A percentile compares a stretch with the other conserved stretches of the same genome.
phyloP scores from a whole-genome alignment of 2,113 vertebrate genomes.

The Bubo bubo region DNA sequence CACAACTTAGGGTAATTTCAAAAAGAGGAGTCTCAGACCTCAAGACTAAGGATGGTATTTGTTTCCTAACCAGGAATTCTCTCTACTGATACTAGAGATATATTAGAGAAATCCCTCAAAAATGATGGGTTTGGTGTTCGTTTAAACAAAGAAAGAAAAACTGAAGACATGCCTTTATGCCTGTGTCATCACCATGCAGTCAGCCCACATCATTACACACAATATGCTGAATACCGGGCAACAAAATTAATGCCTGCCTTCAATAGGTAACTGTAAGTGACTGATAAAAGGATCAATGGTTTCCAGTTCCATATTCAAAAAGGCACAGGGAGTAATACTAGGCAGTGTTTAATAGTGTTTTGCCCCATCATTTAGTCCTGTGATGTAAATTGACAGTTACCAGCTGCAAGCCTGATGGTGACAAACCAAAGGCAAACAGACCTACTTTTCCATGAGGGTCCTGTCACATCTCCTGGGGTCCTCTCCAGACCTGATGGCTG shows the following conservation, averaged over 20 bases:
- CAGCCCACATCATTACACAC: background rate
- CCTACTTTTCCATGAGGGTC: background rate
- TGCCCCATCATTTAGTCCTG: background rate
- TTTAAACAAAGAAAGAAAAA: background rate
- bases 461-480: background rate
- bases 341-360: background rate
- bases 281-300: background rate
- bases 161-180: background rate
- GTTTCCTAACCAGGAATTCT: background rate
- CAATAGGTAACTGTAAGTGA: background rate
- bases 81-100: background rate
- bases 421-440: background rate
- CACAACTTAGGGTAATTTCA: background rate
- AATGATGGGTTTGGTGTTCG: background rate
- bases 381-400: background rate
- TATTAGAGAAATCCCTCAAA: background rate
- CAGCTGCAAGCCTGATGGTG: background rate
- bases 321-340: background rate
- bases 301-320: background rate
- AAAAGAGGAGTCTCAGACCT: background rate
- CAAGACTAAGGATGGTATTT: background rate
- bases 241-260: background rate
- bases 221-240: background rate
- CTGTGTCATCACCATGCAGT: too few relatives aligned
- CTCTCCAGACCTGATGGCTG: background rate